Conservation (phyloP, 2,113 vertebrate species). For the Paramormyrops kingsleyae region DNA sequence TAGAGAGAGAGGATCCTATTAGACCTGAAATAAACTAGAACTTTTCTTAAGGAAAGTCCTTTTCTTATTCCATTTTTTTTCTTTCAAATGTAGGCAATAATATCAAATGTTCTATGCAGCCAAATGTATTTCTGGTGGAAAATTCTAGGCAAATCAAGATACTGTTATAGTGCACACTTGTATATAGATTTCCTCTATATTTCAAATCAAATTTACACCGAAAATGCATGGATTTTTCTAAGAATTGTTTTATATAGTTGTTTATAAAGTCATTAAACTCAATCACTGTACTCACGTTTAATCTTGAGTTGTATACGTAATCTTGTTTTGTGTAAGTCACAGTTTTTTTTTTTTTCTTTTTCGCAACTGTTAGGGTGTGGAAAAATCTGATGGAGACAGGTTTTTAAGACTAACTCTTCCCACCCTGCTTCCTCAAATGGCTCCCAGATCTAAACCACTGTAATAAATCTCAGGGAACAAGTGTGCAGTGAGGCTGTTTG, state of each 20-base stretch:
- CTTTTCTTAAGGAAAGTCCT: constrained; percentile 58
- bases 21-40: constrained; percentile 48
- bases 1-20: constrained; percentile 54
- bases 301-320: constrained; percentile 28
- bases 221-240: constrained; percentile 70
- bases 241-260: constrained; percentile 71
- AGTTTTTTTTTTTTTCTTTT: constrained; percentile 15
- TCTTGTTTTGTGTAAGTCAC: constrained; percentile 13
- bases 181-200: constrained; percentile 91
- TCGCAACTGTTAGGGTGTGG: neutral
- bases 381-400: neutral
- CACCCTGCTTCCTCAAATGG: neutral
- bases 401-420: neutral
- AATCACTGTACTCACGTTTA: constrained; percentile 61
- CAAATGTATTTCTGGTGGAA: constrained; percentile 82
- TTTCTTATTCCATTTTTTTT: constrained; percentile 62
- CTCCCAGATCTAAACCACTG: constrained; percentile 17
- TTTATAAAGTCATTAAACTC: constrained; percentile 75
- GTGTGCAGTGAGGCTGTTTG: neutral
- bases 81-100: constrained; percentile 85
- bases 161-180: constrained; percentile 90
- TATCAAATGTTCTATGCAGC: constrained; percentile 96
- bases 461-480: constrained; percentile 25
- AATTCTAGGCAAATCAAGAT: constrained; percentile 76
- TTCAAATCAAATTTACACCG: constrained; percentile 91